A percentile compares a stretch with the other conserved stretches of the same genome.
Conservation (phyloP, 2,797 vertebrate species). For the Eulemur mongoz region DNA sequence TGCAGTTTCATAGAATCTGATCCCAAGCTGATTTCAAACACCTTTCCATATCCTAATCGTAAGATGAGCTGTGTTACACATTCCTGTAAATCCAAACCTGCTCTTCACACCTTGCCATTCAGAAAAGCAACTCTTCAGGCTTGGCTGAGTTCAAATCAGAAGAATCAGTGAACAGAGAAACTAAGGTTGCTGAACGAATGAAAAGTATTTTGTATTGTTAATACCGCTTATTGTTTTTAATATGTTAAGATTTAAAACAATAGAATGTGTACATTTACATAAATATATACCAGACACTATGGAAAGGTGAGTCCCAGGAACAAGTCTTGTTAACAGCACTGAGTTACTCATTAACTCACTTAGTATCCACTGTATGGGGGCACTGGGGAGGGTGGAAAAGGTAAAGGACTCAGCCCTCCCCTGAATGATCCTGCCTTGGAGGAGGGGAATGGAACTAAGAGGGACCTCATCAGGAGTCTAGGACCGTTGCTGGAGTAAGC, state of each 20-base stretch:
- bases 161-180: constrained; percentile 12
- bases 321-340: not conserved
- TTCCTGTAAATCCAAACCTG: not conserved
- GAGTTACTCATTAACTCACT: not conserved
- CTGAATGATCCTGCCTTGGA: not conserved
- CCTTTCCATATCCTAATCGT: not conserved
- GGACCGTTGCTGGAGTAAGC: not conserved
- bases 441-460: not conserved
- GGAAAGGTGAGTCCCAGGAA: not conserved
- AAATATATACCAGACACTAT: not conserved
- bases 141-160: not conserved
- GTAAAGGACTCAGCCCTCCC: not conserved
- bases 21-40: not conserved
- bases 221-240: not conserved
- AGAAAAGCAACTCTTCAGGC: not conserved
- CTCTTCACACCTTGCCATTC: not conserved
- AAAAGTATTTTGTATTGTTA: not conserved
- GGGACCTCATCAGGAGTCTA: not conserved
- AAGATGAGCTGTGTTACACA: not conserved
- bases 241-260: constrained; percentile 7
- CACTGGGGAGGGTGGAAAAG: not conserved
- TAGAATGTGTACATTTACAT: not conserved
- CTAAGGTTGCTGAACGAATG: not conserved
- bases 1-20: not conserved
- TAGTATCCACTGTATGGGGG: not conserved